Evolutionary conservation across 2,888 invertebrate species (phyloP), one percentile per base, ranked within the genome.

Genomic region (Muscina levida): DNA sequence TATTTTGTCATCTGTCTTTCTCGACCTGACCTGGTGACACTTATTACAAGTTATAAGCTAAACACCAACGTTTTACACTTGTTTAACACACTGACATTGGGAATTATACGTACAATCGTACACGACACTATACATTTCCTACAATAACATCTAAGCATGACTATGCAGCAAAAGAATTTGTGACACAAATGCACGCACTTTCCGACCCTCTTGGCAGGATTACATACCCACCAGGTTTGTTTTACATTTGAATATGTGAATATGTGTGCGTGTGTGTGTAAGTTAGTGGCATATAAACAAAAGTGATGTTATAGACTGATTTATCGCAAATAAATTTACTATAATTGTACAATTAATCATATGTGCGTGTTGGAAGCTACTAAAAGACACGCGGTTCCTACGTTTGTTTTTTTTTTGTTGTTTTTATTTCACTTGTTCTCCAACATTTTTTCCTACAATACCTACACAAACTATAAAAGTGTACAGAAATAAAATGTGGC

Each of bases 251-350:
- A n/a, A n/a, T n/a, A n/a, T n/a, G n/a, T n/a, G n/a, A n/a, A n/a
- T n/a, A n/a, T n/a, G n/a, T n/a, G n/a, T n/a, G n/a, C 17, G 48
- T 48, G 17, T 59, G 59, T 59, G 4, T 39, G 39, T 39, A 39
- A 39, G 39, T 39, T 15, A 31, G 31, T 31, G 37, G 37, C n/a
- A 31, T 6, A 17, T 59, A 10, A n/a, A 59, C 67, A 24, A 31
- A 56, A 53, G 42, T 59, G 68, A 84, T 87, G 83, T 74, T 39
- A n/a, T 19, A 77, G 67, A 67, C 73, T 87, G 87, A 85, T 85
- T 85, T 88, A 87, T 87, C 84, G 87, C 85, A 87, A 86, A 88
- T 87, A 88, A 88, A 85, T 87, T 87, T 84, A 82, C 82, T 65
- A 82, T 86, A 88, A 87, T 86, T 87, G 87, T 85, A 85, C 87